Conservation (phyloP, 2,888 invertebrate genomes). For the Smittia sp. region DNA sequence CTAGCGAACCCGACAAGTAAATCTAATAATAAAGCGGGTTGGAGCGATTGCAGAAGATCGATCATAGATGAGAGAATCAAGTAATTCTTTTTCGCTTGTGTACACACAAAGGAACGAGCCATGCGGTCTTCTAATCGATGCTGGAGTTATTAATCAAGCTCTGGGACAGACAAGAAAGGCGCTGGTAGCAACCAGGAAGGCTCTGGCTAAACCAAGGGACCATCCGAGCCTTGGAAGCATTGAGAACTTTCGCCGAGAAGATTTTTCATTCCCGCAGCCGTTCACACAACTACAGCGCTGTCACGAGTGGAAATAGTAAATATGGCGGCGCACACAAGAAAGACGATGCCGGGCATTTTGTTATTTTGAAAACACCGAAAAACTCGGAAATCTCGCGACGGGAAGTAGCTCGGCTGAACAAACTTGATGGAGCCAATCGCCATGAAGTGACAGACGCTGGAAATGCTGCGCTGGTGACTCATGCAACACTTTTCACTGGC, state of each 20-base stretch:
- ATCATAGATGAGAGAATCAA: too few relatives aligned
- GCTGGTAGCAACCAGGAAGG: too few relatives aligned
- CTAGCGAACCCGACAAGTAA: background rate
- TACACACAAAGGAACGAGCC: slow-evolving; percentile 17
- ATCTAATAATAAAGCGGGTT: background rate
- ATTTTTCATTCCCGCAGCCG: background rate
- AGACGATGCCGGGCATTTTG: slow-evolving; percentile 20
- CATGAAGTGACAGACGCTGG: too few relatives aligned
- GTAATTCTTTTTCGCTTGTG: background rate
- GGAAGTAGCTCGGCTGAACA: too few relatives aligned
- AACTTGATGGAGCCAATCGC: too few relatives aligned
- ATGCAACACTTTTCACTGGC: background rate
- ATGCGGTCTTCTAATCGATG: background rate
- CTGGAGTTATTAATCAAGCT: too few relatives aligned
- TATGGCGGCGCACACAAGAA: slow-evolving; percentile 33
- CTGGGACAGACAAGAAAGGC: too few relatives aligned
- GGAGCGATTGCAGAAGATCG: background rate
- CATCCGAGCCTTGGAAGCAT: too few relatives aligned
- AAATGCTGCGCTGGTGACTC: background rate
- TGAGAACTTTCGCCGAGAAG: too few relatives aligned
- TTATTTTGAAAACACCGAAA: slow-evolving; percentile 34
- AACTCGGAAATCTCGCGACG: background rate
- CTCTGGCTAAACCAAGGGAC: too few relatives aligned
- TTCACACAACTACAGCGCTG: background rate
- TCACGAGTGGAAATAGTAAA: slow-evolving; percentile 11